Percentiles rank a stretch among this genome's conserved stretches.
phyloP scores from a whole-genome alignment of 2,113 vertebrate species.

The Sebastes fasciatus region DNA sequence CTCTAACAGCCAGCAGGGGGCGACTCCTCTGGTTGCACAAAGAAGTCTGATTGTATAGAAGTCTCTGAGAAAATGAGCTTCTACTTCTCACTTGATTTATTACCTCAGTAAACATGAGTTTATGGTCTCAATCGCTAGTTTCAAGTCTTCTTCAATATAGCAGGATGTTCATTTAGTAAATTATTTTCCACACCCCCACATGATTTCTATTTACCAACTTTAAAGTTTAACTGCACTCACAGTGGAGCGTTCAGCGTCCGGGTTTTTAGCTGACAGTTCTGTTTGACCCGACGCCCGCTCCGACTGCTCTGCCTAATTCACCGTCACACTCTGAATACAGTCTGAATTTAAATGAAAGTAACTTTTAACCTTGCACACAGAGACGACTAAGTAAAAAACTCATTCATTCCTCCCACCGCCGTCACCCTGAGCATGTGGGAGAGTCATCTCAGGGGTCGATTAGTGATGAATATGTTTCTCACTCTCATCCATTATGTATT shows the following conservation, averaged over 20 bases:
- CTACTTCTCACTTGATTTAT: no score
- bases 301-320: constrained; percentile 11
- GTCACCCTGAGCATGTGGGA: constrained; percentile 31
- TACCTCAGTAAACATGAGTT: no score
- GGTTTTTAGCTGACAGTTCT: neutral
- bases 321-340: neutral
- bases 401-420: constrained; percentile 32
- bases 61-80: no score
- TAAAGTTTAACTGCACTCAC: neutral
- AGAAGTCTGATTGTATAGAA: no score
- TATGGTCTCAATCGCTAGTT: no score
- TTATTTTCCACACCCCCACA: neutral
- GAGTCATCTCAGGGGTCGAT: constrained; percentile 33
- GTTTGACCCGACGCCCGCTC: constrained; percentile 12
- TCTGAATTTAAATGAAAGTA: constrained; percentile 10
- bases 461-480: constrained; percentile 42
- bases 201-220: neutral
- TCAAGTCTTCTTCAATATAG: no score
- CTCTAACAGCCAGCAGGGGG: no score
- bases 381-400: neutral
- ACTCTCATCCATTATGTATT: constrained; percentile 56
- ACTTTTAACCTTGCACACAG: constrained; percentile 16
- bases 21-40: no score
- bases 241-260: neutral
- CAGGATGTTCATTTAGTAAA: no score